Base-by-base conservation (phyloP, 2,113 vertebrate genomes). In the Alexandromys fortis region DNA sequence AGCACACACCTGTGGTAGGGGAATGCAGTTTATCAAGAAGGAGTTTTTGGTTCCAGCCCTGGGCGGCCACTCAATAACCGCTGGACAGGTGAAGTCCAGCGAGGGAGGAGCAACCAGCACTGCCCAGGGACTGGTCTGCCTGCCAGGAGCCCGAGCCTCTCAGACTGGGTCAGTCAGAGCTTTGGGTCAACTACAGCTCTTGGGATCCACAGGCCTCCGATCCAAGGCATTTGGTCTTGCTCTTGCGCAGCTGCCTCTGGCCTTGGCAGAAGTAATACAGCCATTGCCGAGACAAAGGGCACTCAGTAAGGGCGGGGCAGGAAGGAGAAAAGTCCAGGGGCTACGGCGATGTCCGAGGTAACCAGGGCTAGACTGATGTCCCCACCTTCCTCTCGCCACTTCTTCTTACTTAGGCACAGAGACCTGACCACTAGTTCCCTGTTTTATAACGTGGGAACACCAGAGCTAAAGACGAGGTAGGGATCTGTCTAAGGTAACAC, bases 1-100 rank as follows among this genome's bases (percentile, higher is more conserved):
- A 33, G 19, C 3, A 14, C 47, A 17, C 24, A 63, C 30, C 65
- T 96, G 38, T 35, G n/a, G 14, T 26, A 0, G 10, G 30, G 55
- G 89, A 81, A 70, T 87, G 75, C 28, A 38, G 82, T n/a, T 94
- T 92, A 83, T 92, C 75, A 63, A 8, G 86, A 33, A 79, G 22
- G 22, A 68, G 45, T 73, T 61, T 82, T 78, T 21, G 86, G 79
- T 83, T 86, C 47, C 45, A 52, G 72, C 21, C 21, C 92, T 83
- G 22, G 63, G 28, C 14, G 35, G 11, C 52, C 4, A n/a, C 26
- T 61, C 78, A 58, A 61, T 5, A 7, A 7, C 19, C 77, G 49
- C 49, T 49, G 49, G 49, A 1, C 28, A 2, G 47, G 35, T 12
- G 3, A 49, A 79, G 55, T 9, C 6, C 0, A 42, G 65, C 0